phyloP scores from a whole-genome alignment of 2,888 invertebrate species.

The Cerceris rybyensis region DNA sequence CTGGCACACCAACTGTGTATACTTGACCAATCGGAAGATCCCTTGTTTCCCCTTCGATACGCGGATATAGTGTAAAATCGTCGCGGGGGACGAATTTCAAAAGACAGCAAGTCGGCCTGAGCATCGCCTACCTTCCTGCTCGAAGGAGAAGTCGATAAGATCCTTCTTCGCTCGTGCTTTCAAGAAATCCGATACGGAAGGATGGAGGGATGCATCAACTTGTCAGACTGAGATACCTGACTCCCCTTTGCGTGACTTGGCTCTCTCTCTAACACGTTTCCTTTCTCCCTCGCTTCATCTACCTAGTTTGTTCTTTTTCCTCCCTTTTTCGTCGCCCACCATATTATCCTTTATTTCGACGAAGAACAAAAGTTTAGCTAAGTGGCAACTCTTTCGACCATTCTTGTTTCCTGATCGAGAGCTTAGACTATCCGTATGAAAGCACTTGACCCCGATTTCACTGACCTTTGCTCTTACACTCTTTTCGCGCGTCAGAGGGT shows the following conservation, averaged over 20 bases:
- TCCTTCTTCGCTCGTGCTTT: constrained; percentile 46
- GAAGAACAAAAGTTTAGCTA: constrained; percentile 29
- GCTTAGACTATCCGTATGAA: constrained; percentile 13
- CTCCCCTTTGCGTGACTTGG: constrained; percentile 22
- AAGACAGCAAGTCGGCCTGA: constrained; percentile 55
- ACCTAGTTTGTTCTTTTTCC: not conserved
- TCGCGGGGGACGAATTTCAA: constrained; percentile 58
- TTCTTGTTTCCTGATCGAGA: constrained; percentile 28
- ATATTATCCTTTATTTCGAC: constrained; percentile 43
- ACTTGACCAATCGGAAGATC: constrained; percentile 47
- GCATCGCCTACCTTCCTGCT: constrained; percentile 30
- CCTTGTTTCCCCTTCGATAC: constrained; percentile 46
- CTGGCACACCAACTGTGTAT: constrained; percentile 5
- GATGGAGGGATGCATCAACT: constrained; percentile 62
- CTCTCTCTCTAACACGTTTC: not conserved
- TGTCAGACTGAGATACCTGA: constrained; percentile 62
- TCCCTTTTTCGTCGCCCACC: constrained; percentile 35
- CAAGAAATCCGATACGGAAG: constrained; percentile 66
- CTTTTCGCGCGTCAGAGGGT: constrained; percentile 7
- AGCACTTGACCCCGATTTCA: constrained; percentile 45
- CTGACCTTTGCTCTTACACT: constrained; percentile 21
- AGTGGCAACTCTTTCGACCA: constrained; percentile 43
- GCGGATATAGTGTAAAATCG: constrained; percentile 52
- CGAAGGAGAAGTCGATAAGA: constrained; percentile 50
- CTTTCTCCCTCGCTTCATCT: not conserved